Evolutionary conservation across 2,888 invertebrate genomes (phyloP), one percentile per base, ranked within the genome.

Genomic region (Ophion obscuratus): DNA sequence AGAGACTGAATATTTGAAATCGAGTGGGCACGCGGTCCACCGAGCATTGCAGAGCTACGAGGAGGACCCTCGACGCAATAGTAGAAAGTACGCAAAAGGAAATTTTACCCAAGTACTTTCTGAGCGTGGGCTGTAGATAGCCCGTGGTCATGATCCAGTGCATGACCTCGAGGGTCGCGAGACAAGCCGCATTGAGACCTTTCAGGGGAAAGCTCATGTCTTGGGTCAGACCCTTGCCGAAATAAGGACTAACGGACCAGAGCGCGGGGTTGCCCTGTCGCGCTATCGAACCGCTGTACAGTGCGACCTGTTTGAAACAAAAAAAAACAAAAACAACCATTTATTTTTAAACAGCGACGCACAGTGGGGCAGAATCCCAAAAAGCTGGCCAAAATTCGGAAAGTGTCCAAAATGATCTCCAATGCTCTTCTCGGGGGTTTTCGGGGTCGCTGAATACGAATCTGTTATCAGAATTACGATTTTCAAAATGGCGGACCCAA

Each of bases 231-330:
- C 95, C 89, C 95, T 95, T 85, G 2, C 96, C 96, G 89, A 97
- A 96, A 93, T 97, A 97, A 0, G 97, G 97, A 0, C 97, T 97
- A 3, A 97, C 95, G 0, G 97, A 96, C 94, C 95, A 97, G 0
- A 97, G 97, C 0, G 96, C 95, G 0, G 97, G 97, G 92, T 96
- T 97, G 0, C 97, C 97, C 5, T 97, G 96, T 14, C 95, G 94
- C 3, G 96, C 95, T 62, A 97, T 94, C 0, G 97, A 96, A 75
- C 96, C 96, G 0, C 96, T 96, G 93, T 97, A 97, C 92, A 97
- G 96, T 2, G 97, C 97, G 1, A 97, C 93, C 93, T 93, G 86
- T 9, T 81, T 74, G 47, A 27, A 11, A 17, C 44, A 27, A 53
- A 24, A 61, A 47, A 27, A 10, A 78, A 27, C 24, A 68, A 67